Conservation (phyloP, 2,888 invertebrate species). For the Incurvaria masculella region DNA sequence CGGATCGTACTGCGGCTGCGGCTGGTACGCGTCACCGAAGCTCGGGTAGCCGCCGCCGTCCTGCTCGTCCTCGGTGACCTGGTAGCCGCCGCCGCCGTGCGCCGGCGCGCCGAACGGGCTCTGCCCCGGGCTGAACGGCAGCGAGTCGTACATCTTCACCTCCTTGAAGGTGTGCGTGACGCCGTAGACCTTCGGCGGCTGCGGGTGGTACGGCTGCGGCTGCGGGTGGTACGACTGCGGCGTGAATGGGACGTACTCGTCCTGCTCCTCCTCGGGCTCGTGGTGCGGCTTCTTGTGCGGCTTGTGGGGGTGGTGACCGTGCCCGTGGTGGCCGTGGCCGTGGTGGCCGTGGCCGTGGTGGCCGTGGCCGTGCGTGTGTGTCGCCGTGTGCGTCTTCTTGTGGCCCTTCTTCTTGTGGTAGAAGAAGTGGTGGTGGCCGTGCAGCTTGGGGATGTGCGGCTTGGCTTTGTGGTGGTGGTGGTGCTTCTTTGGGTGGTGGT, state of each 20-base stretch:
- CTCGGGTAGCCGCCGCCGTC: slow-evolving; percentile 38
- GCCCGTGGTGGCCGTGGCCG: slow-evolving; percentile 24
- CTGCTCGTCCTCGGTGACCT: slow-evolving; percentile 42
- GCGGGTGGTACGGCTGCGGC: slow-evolving; percentile 15
- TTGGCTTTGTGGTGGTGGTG: slow-evolving; percentile 31
- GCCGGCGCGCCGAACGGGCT: slow-evolving; percentile 21
- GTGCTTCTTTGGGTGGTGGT: slow-evolving; percentile 32
- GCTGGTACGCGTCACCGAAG: slow-evolving; percentile 27
- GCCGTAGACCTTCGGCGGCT: slow-evolving; percentile 26
- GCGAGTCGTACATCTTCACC: slow-evolving; percentile 41
- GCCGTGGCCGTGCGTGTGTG: slow-evolving; percentile 14
- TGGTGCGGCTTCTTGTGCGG: slow-evolving; percentile 23
- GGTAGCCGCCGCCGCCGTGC: slow-evolving; percentile 29
- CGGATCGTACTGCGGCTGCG: slow-evolving; percentile 24
- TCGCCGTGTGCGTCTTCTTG: slow-evolving; percentile 7
- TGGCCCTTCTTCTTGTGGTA: slow-evolving; percentile 14
- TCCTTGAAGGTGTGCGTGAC: slow-evolving; percentile 41
- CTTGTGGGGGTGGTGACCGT: slow-evolving; percentile 14
- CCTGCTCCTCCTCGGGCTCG: slow-evolving; percentile 27
- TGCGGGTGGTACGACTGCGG: slow-evolving; percentile 17
- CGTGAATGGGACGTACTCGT: slow-evolving; percentile 22
- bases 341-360: slow-evolving; percentile 32
- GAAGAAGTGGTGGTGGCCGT: slow-evolving; percentile 17
- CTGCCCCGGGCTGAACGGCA: slow-evolving; percentile 20
- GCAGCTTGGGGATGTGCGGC: slow-evolving; percentile 30